These are phyloP conservation scores for Gadopsis bispinosus DNA, from an alignment of 2,797 vertebrate genomes.

Conservation along the genomic window DNA sequence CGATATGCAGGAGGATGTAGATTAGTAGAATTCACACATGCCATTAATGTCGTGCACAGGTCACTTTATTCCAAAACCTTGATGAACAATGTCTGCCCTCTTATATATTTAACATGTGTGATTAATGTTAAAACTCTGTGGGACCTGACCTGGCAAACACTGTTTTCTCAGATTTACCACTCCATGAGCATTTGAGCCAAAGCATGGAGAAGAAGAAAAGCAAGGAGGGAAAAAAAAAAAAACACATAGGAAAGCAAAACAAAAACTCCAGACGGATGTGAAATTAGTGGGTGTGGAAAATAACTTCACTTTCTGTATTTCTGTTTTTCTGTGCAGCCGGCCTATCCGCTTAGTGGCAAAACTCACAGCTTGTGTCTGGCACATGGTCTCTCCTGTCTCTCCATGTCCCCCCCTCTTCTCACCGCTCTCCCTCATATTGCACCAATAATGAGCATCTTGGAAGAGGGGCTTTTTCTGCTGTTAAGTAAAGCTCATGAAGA, in stretches of 20 bases:
- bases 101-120: slow-evolving; percentile 13
- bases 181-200: slow-evolving; percentile 19
- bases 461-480: not conserved
- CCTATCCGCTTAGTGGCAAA: slow-evolving; percentile 53
- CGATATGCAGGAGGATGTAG: not conserved
- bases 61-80: slow-evolving; percentile 19
- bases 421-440: slow-evolving; percentile 39
- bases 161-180: slow-evolving; percentile 45
- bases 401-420: not conserved
- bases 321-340: slow-evolving; percentile 44
- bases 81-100: not conserved
- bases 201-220: slow-evolving; percentile 43
- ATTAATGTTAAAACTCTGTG: slow-evolving; percentile 36
- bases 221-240: not conserved
- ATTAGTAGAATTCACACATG: slow-evolving; percentile 10
- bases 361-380: slow-evolving; percentile 61
- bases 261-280: slow-evolving; percentile 38
- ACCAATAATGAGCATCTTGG: slow-evolving; percentile 16
- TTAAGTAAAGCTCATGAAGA: not conserved
- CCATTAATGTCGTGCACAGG: slow-evolving; percentile 6
- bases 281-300: slow-evolving; percentile 44
- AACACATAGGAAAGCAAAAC: slow-evolving; percentile 50
- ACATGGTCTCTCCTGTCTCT: slow-evolving; percentile 15
- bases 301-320: slow-evolving; percentile 29
- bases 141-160: slow-evolving; percentile 29